Evolutionary conservation across 1,140 invertebrate genomes (phyloP), one percentile per base, ranked within the genome.

Genomic region (Oryzaephilus surinamensis): DNA sequence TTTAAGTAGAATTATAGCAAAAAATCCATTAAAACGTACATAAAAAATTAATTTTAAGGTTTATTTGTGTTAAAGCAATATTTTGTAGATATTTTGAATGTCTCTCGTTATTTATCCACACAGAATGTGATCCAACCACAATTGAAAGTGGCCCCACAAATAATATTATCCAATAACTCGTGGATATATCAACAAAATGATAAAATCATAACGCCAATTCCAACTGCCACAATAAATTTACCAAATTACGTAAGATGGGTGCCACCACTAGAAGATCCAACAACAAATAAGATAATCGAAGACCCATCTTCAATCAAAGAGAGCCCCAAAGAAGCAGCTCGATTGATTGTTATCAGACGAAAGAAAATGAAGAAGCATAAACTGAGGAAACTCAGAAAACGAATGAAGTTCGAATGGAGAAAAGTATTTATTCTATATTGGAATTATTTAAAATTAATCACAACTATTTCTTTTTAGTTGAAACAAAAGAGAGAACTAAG

Each of bases 351-450:
- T 0, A 89, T 90, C 28, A 71, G 87, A 24, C 67, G 74, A 28
- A 74, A 71, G 21, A 93, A 92, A 64, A 90, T 93, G 79, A 87
- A 81, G 54, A 84, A 79, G 52, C 87, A 91, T 52, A 85, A 90
- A 57, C 65, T 82, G 26, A 79, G 57, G 52, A 92, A 91, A 61
- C 59, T 85, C 16, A 69, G 81, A 37, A 89, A 82, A 54, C 75
- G 64, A 41, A 84, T 86, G 79, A 79, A 77, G 50, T 79, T 73
- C 62, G 67, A 73, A 28, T 80, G 77, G 71, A 72, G 71, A n/a
- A 86, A 82, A 55, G 63, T 73, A 52, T 50, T 33, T 32, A 42
- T n/a, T n/a, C n/a, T n/a, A 38, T 32, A 19, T 27, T 16, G 6
- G 7, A 18, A 27, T 36, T 2, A 0, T 14, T 10, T 2, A 26